Percentiles rank a stretch among this genome's conserved stretches.
phyloP scores from a whole-genome alignment of 2,888 invertebrate genomes.

The Rhimphoctona megacephalus region DNA sequence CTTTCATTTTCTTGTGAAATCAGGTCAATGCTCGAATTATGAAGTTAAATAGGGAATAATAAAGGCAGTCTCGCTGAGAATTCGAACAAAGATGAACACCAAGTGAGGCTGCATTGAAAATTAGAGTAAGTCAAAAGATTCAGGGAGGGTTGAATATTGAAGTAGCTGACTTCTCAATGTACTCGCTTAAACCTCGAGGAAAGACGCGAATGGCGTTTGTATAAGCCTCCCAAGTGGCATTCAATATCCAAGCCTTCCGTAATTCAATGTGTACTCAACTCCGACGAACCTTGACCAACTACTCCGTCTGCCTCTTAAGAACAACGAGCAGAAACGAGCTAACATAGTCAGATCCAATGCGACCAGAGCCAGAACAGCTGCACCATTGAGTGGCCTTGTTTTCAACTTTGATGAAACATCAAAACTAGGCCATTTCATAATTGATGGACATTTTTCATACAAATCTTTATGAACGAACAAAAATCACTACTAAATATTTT shows the following conservation, averaged over 20 bases:
- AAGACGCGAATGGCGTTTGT: slow-evolving; percentile 52
- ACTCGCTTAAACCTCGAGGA: slow-evolving; percentile 43
- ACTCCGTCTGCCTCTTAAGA: slow-evolving; percentile 56
- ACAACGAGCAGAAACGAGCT: slow-evolving; percentile 51
- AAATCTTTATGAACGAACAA: not conserved
- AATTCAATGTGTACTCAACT: slow-evolving; percentile 66
- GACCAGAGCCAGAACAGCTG: slow-evolving; percentile 42
- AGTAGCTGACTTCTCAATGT: slow-evolving; percentile 68
- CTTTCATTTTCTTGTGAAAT: slow-evolving; percentile 25
- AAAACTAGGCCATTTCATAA: slow-evolving; percentile 45
- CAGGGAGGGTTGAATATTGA: slow-evolving; percentile 66
- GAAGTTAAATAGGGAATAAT: slow-evolving; percentile 56
- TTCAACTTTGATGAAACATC: slow-evolving; percentile 40
- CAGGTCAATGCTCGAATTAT: slow-evolving; percentile 55
- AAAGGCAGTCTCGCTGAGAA: slow-evolving; percentile 35
- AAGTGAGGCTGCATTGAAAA: slow-evolving; percentile 50
- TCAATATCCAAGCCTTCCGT: slow-evolving; percentile 52
- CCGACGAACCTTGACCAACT: slow-evolving; percentile 68
- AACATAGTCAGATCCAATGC: slow-evolving; percentile 34
- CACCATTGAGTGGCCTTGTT: slow-evolving; percentile 42
- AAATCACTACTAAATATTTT: not conserved
- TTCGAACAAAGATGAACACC: slow-evolving; percentile 2
- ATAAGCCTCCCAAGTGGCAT: slow-evolving; percentile 33
- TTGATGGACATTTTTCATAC: not conserved
- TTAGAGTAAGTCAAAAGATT: slow-evolving; percentile 60